Conservation (phyloP, 2,888 invertebrate genomes). For the Drosophila lutescens region DNA sequence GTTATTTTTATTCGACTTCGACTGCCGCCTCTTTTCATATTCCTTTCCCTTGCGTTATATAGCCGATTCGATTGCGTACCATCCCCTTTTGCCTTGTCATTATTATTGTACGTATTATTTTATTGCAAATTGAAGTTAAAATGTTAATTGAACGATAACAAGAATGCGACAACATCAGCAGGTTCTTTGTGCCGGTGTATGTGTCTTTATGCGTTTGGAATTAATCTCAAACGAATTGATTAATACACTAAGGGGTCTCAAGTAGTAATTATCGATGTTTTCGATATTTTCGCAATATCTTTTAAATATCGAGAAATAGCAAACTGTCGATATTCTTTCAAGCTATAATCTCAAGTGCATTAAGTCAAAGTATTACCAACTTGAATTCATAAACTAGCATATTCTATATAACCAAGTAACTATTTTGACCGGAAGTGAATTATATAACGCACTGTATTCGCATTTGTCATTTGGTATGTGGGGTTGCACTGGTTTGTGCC, state of each 20-base stretch:
- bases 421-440: slow-evolving; percentile 18
- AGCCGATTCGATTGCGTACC: slow-evolving; percentile 12
- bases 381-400: background rate
- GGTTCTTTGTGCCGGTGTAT: background rate
- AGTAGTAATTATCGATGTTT: no score
- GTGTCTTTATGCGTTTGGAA: background rate
- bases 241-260: background rate
- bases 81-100: slow-evolving; percentile 14
- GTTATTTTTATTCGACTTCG: slow-evolving; percentile 16
- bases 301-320: no score
- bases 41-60: slow-evolving; percentile 7
- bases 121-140: slow-evolving; percentile 35
- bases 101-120: slow-evolving; percentile 31
- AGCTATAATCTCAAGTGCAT: no score
- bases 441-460: slow-evolving; percentile 16
- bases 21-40: slow-evolving; percentile 9
- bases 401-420: no score
- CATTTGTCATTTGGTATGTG: slow-evolving; percentile 5
- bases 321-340: no score
- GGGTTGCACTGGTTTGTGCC: slow-evolving; percentile 32
- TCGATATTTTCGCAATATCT: no score
- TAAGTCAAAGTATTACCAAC: background rate
- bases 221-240: background rate
- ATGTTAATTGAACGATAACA: slow-evolving; percentile 34
- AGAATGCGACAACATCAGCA: slow-evolving; percentile 22